phyloP scores from a whole-genome alignment of 2,113 vertebrate genomes.

The Vulpes vulpes region DNA sequence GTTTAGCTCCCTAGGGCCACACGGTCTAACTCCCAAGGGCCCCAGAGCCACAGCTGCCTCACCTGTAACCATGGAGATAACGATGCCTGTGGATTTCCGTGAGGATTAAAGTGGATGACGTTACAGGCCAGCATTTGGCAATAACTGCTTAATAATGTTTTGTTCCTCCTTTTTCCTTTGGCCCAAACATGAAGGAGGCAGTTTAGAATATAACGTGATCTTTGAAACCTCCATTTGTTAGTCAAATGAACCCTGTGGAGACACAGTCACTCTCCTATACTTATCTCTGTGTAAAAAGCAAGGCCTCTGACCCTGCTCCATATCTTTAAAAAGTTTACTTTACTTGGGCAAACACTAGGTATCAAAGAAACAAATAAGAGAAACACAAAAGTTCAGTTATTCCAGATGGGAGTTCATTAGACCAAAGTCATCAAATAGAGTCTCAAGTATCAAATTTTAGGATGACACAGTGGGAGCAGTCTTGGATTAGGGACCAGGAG shows the following conservation, averaged over 20 bases:
- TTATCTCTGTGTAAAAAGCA: constrained; percentile 42
- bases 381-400: constrained; percentile 57
- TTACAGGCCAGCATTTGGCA: not conserved
- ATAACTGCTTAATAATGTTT: not conserved
- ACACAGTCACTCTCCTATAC: not conserved
- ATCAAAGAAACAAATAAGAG: constrained; percentile 76
- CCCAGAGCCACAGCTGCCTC: not conserved
- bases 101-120: no score
- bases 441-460: not conserved
- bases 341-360: constrained; percentile 72
- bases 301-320: not conserved
- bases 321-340: constrained; percentile 70
- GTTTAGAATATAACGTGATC: not conserved
- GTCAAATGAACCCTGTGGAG: not conserved
- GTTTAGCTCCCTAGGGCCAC: no score
- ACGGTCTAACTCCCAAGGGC: no score
- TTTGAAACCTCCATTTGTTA: not conserved
- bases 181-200: not conserved
- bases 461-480: fast-evolving
- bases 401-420: constrained; percentile 54
- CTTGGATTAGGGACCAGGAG: not conserved
- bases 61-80: fast-evolving
- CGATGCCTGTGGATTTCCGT: not conserved
- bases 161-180: not conserved
- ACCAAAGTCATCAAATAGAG: not conserved